Conservation (phyloP, 2,113 vertebrate genomes). For the Chionis minor region DNA sequence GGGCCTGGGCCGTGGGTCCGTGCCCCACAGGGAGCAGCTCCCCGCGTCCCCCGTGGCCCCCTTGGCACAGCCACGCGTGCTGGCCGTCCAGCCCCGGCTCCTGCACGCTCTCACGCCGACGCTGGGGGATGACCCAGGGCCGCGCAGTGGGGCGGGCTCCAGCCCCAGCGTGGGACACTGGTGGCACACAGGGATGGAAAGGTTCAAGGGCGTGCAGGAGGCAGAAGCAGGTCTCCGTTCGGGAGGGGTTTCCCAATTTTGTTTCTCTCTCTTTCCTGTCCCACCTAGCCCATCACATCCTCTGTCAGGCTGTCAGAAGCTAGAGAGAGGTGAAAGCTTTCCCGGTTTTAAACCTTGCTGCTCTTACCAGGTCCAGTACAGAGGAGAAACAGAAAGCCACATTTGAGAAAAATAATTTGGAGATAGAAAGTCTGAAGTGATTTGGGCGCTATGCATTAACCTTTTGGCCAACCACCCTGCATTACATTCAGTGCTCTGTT, state of each 20-base stretch:
- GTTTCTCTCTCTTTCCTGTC: background rate
- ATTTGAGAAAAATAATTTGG: background rate
- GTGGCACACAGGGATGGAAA: background rate
- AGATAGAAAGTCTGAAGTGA: background rate
- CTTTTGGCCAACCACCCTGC: fast-evolving
- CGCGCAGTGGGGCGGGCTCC: fast-evolving
- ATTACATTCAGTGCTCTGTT: background rate
- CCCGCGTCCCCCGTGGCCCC: no score
- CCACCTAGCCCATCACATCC: fast-evolving
- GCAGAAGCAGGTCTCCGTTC: background rate
- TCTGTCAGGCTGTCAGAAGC: background rate
- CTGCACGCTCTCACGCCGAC: fast-evolving
- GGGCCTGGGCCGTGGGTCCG: fast-evolving
- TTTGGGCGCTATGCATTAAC: background rate
- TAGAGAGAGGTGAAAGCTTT: background rate
- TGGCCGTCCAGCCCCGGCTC: fast-evolving
- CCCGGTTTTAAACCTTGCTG: background rate
- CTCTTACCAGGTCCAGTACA: background rate
- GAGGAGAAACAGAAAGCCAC: background rate
- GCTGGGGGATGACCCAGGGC: background rate
- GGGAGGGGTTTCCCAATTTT: background rate
- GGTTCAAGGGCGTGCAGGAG: background rate
- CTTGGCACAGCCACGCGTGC: no score
- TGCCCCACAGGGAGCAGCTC: background rate
- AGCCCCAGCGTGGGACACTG: fast-evolving